Evolutionary conservation across 2,113 vertebrate species (phyloP).

Genomic region (Lamprotornis superbus): DNA sequence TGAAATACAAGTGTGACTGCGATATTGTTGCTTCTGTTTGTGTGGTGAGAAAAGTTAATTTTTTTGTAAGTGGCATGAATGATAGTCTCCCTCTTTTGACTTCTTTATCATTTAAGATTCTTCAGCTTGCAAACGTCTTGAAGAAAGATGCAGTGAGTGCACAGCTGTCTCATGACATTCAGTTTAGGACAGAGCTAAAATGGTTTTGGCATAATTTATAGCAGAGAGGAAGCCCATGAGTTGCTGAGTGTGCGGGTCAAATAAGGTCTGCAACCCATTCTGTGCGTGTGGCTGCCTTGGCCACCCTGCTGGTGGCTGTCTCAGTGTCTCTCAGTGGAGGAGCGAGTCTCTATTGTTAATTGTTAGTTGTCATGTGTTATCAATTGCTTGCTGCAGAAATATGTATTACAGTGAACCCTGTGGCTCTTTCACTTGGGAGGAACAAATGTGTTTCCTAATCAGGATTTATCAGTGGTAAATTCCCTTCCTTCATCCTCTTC

Average conservation of each 20-base stretch:
- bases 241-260: background rate
- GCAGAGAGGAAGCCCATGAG: constrained; percentile 82
- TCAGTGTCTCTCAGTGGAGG: background rate
- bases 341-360: background rate
- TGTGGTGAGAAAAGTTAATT: constrained; percentile 91
- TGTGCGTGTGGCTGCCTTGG: background rate
- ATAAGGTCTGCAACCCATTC: background rate
- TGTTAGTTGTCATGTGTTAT: background rate
- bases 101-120: constrained; percentile 86
- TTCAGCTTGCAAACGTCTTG: constrained; percentile 91
- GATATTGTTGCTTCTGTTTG: constrained; percentile 88
- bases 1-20: constrained; percentile 93
- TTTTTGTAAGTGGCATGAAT: constrained; percentile 84
- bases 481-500: background rate
- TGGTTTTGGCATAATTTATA: constrained; percentile 85
- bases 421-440: background rate
- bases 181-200: constrained; percentile 82
- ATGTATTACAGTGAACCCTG: background rate
- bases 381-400: background rate
- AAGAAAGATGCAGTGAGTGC: constrained; percentile 78
- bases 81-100: constrained; percentile 77
- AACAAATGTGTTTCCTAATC: background rate
- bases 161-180: constrained; percentile 72
- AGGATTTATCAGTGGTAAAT: background rate
- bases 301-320: background rate